Conservation (phyloP, 2,888 invertebrate genomes). For the Agrochola macilenta region DNA sequence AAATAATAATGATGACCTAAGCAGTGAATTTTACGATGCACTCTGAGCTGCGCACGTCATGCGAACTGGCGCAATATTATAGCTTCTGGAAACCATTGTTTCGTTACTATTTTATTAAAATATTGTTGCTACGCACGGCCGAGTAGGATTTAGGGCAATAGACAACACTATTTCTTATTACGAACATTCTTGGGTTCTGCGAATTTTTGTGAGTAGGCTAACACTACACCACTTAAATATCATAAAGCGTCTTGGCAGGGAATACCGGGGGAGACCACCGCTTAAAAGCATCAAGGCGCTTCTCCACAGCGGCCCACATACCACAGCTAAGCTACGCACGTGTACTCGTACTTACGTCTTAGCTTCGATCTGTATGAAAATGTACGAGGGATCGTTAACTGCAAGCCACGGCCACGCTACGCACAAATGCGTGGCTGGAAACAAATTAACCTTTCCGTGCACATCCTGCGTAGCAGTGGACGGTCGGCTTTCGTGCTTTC, state of each 20-base stretch:
- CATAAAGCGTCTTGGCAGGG: not conserved
- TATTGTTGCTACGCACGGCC: slow-evolving; percentile 14
- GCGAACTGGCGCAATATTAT: slow-evolving; percentile 45
- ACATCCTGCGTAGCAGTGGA: not conserved
- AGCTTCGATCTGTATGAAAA: not conserved
- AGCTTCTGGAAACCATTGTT: slow-evolving; percentile 46
- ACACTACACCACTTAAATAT: not conserved
- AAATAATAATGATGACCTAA: slow-evolving; percentile 35
- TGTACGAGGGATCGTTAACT: not conserved
- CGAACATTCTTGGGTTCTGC: not conserved
- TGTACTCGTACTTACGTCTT: no score
- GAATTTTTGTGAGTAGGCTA: not conserved
- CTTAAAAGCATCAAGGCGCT: not conserved
- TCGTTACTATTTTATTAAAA: slow-evolving; percentile 33
- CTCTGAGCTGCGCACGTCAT: slow-evolving; percentile 47
- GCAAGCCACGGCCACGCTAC: not conserved
- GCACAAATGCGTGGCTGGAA: not conserved
- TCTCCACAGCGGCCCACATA: not conserved
- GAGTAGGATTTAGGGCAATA: not conserved
- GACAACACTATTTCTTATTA: not conserved
- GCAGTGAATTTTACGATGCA: slow-evolving; percentile 56
- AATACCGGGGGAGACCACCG: no score
- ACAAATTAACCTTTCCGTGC: not conserved
- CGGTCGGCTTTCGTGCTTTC: no score
- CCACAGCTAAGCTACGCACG: not conserved